These are phyloP conservation scores for Takifugu flavidus DNA, from an alignment of 2,113 vertebrate species.

Conservation along the genomic window DNA sequence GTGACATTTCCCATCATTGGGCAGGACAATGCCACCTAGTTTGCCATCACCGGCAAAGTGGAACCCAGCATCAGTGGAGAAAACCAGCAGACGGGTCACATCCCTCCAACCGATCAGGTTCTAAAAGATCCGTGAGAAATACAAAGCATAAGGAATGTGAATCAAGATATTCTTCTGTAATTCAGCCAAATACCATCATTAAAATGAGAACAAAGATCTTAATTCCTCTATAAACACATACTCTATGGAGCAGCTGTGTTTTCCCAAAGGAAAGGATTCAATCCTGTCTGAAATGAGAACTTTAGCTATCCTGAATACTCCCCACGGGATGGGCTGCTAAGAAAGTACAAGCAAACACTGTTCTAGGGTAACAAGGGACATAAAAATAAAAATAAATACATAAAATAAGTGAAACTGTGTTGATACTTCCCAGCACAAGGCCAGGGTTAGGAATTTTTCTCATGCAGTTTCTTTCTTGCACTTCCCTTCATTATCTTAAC, in stretches of 20 bases:
- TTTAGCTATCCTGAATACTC: too few relatives aligned
- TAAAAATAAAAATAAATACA: too few relatives aligned
- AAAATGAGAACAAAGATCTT: conserved; percentile 12
- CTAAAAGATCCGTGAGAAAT: conserved; percentile 61
- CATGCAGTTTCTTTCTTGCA: too few relatives aligned
- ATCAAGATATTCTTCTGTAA: conserved; percentile 2
- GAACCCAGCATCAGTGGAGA: conserved; percentile 97
- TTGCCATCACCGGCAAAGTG: conserved; percentile 98
- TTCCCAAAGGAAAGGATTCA: conserved; percentile 2
- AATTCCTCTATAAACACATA: conserved; percentile 15
- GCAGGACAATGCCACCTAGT: conserved; percentile 95
- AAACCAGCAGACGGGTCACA: conserved; percentile 93
- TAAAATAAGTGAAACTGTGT: too few relatives aligned
- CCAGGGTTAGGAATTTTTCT: too few relatives aligned
- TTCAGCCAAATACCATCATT: conserved; percentile 9
- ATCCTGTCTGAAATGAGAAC: too few relatives aligned
- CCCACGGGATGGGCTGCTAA: too few relatives aligned
- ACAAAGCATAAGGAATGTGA: neutral
- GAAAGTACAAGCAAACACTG: too few relatives aligned
- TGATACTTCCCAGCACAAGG: too few relatives aligned
- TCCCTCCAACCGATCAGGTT: conserved; percentile 96
- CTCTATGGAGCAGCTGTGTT: conserved; percentile 9
- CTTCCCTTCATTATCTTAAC: neutral
- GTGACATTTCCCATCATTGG: conserved; percentile 96
- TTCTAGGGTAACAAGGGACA: too few relatives aligned